These are phyloP conservation scores for Drosophila mayaguana DNA, from an alignment of 2,888 invertebrate genomes.

Conservation along the genomic window DNA sequence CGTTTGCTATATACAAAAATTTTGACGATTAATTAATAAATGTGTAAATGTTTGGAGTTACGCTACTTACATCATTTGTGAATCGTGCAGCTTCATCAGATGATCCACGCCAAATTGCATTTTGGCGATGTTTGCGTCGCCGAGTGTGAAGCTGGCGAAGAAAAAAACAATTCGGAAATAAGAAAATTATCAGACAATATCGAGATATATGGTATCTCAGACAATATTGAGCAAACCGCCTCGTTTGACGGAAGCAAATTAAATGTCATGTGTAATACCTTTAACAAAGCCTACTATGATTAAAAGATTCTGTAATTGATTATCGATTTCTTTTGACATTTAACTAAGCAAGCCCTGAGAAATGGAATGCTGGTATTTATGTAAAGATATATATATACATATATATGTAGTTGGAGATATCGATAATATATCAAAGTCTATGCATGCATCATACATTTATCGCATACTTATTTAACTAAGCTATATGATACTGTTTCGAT, in stretches of 20 bases:
- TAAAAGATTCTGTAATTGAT: background rate
- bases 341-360: background rate
- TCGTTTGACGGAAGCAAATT: background rate
- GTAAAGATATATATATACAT: background rate
- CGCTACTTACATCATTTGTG: slow-evolving; percentile 68
- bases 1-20: slow-evolving; percentile 54
- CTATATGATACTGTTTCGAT: background rate
- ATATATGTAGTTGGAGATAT: background rate
- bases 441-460: background rate
- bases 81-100: slow-evolving; percentile 77
- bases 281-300: slow-evolving; percentile 5
- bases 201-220: background rate
- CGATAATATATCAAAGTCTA: background rate
- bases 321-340: background rate
- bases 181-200: slow-evolving; percentile 2
- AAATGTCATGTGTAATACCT: too few species aligned
- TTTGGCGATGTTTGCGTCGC: slow-evolving; percentile 75
- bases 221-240: background rate
- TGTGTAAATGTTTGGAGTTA: background rate
- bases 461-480: background rate
- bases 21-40: background rate
- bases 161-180: slow-evolving; percentile 15
- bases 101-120: slow-evolving; percentile 82
- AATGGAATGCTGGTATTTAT: background rate
- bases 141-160: slow-evolving; percentile 63